Conservation (phyloP, 2,888 invertebrate species). For the Galeruca laticollis region DNA sequence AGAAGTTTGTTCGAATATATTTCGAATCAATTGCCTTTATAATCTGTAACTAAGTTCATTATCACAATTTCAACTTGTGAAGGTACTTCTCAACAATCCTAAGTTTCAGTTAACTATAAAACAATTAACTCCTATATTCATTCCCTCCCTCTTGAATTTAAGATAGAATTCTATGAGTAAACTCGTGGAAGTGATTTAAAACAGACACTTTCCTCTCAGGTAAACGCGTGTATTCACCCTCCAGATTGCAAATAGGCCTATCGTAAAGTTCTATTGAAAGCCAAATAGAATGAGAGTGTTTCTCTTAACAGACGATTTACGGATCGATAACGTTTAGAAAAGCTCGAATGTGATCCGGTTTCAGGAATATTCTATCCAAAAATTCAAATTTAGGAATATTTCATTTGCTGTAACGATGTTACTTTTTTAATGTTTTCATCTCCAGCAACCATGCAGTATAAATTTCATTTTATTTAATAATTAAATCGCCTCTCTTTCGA, state of each 20-base stretch:
- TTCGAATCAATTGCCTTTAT: too few relatives aligned
- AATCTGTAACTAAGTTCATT: neutral
- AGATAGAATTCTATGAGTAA: conserved; percentile 8
- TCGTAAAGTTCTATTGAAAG: conserved; percentile 20
- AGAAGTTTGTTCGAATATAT: too few relatives aligned
- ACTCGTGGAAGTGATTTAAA: conserved; percentile 9
- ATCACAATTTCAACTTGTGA: neutral
- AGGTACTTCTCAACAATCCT: too few relatives aligned
- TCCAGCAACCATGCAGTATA: too few relatives aligned
- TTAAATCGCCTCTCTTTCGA: too few relatives aligned
- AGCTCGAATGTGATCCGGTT: neutral
- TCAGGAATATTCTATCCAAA: neutral
- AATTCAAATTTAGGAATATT: too few relatives aligned
- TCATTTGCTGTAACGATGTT: too few relatives aligned
- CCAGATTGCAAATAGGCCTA: conserved; percentile 14
- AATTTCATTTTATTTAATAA: too few relatives aligned
- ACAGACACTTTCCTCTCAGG: conserved; percentile 11
- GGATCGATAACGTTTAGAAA: conserved; percentile 9
- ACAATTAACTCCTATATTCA: neutral
- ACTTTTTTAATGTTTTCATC: too few relatives aligned
- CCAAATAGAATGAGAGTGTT: conserved; percentile 8
- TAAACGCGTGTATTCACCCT: conserved; percentile 13
- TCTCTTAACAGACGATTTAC: conserved; percentile 19
- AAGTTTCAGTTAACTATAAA: neutral
- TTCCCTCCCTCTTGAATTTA: neutral